Evolutionary conservation across 2,888 invertebrate genomes (phyloP), one percentile per base, ranked within the genome.

Genomic region (Harmothoe impar): DNA sequence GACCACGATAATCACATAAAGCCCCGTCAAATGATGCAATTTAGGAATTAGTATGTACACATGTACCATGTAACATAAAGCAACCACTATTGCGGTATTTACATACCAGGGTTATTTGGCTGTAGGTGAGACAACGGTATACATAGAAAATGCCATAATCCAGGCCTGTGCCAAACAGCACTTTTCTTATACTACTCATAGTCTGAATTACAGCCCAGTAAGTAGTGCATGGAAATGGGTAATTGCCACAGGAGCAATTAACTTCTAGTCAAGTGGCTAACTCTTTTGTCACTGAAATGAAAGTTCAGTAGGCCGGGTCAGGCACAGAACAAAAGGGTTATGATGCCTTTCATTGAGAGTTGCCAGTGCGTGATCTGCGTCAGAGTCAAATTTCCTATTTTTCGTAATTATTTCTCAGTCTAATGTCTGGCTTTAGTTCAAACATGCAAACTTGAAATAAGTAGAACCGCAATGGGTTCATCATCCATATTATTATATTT

Each of bases 161-260:
- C 43, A 12, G 20, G 31, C 72, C 72, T 25, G 72, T 3, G 25
- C 7, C 29, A 72, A 29, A 72, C 25, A 25, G 15, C 31, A 72
- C 29, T 29, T n/a, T 29, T 29, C 72, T 29, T 72, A 3, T 72
- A 72, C 72, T 72, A 72, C 72, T 72, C 25, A 72, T 5, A n/a
- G n/a, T n/a, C 62, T 5, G 31, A 29, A 29, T 72, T 72, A 15
- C 3, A 29, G 3, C 31, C 29, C n/a, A 15, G 35, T 35, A 33
- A 81, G 81, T 81, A 81, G 81, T 81, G 43, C 43, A 81, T 81
- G 81, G 43, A 81, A 81, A 81, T 81, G 81, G 43, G 43, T 81
- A 33, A 81, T 81, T 81, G 33, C 81, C 25, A 25, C 12, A n/a
- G 72, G 72, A 23, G 25, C 72, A 72, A 72, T 72, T 72, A 72